Base-by-base conservation (phyloP, 2,113 vertebrate genomes). In the Agelaius phoeniceus region DNA sequence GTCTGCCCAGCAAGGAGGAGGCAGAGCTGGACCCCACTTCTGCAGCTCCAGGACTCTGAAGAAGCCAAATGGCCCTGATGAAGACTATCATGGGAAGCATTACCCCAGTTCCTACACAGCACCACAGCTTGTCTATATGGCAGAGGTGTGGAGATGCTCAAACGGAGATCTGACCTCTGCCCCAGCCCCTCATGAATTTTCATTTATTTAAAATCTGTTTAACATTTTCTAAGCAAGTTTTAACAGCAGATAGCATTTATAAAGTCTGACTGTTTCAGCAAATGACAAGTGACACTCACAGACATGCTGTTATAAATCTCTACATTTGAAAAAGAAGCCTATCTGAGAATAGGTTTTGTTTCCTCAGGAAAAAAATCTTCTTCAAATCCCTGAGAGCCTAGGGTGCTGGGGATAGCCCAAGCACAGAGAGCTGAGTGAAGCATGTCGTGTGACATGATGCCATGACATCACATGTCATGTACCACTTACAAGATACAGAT, bases 371-470 rank as follows among this genome's bases (percentile, higher is more conserved):
- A 83, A 67, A 52, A 21, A 24, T 20, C n/a, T 52, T 77, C 9
- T 54, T 31, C 24, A 58, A 15, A 11, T 58, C 20, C 41, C 39
- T 48, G 39, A 65, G 33, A 51, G 26, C 22, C 17, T 31, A 10
- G 2, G 6, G 11, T 62, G 10, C 20, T 59, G 35, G 24, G 39
- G n/a, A 48, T 43, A 51, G 37, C 43, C n/a, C 41, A 31, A 26
- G 24, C n/a, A 51, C 13, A 72, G 43, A 57, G 13, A 52, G 17
- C 39, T 66, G 41, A 57, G 21, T 41, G 37, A 87, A 89, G 30
- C 12, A 49, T 0, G 0, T 21, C 43, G 19, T 33, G 46, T 35
- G 46, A 66, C 33, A 8, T 2, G 33, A 43, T 0, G 0, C 68
- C 22, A 3, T 73, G 35, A 63, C 11, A 35, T n/a, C 21, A 55